Conservation (phyloP, 2,888 invertebrate genomes). For the Phortica okadai region DNA sequence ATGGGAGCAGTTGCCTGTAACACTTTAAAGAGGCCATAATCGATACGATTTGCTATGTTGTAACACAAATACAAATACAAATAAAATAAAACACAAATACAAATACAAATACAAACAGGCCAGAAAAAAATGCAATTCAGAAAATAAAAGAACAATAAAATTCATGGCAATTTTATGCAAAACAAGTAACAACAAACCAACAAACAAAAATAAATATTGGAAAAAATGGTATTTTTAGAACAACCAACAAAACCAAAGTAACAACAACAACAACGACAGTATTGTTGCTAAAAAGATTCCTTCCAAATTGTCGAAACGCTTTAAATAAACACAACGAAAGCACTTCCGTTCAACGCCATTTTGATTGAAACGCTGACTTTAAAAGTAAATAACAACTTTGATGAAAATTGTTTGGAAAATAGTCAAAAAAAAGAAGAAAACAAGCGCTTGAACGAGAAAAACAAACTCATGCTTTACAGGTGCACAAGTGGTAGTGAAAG, state of each 20-base stretch:
- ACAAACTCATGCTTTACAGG: background rate
- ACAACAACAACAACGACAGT: background rate
- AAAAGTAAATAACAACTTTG: conserved; percentile 33
- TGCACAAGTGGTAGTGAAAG: conserved; percentile 2
- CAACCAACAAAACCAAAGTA: background rate
- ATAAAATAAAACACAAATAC: background rate
- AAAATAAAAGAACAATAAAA: background rate
- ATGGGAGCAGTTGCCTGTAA: too few relatives aligned
- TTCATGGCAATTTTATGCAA: conserved; percentile 21
- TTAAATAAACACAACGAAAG: background rate
- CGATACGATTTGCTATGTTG: background rate
- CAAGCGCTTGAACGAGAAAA: background rate
- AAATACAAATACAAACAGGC: background rate
- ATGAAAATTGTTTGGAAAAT: conserved; percentile 61
- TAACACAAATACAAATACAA: background rate
- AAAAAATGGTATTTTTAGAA: background rate
- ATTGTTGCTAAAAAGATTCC: background rate
- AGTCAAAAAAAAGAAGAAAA: conserved; percentile 44
- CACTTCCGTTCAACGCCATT: conserved; percentile 11
- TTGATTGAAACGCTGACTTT: conserved; percentile 59
- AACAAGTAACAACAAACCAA: conserved; percentile 3
- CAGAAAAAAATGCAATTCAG: background rate
- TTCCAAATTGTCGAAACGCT: background rate
- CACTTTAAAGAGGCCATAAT: background rate
- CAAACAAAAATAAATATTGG: conserved; percentile 4